Base-by-base conservation (phyloP, 2,888 invertebrate genomes). In the Lacanobia wlatinum region DNA sequence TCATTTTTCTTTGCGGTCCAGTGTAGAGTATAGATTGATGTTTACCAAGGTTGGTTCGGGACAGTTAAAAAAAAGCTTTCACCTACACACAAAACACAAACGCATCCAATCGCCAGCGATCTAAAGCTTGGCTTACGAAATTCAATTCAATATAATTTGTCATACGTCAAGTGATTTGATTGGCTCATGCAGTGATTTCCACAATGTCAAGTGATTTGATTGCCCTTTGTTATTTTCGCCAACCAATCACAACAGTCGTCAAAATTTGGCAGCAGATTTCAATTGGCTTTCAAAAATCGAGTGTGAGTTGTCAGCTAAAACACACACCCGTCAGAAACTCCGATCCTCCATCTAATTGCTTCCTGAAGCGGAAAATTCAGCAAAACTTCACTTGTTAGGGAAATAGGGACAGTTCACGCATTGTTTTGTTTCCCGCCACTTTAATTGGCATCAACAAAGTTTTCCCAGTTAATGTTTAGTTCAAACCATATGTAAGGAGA, bases 341-440 rank as follows among this genome's bases (percentile, higher is more conserved):
- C 16, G 28, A 62, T 56, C 56, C 52, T 59, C 46, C 48, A 74
- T 76, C 64, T 76, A 81, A 83, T 76, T 81, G 80, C 73, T 80
- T 74, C 62, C 67, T 70, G 63, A n/a, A 53, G 50, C 62, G 68
- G 72, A 66, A 62, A 80, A 78, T 78, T 81, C 52, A 53, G 53
- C 52, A 46, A 65, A 86, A 86, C 80, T 87, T 84, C 67, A 78
- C 83, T 86, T 87, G 84, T 87, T 88, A 81, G 76, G 77, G 70
- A 83, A 76, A 80, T 84, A 83, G 78, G 82, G 76, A 82, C 76
- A 79, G 85, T 84, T 83, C 56, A 48, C 72, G 65, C 46, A 70
- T 73, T 78, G 75, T 78, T 78, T 80, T 75, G 82, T 82, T 73
- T 63, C 64, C 67, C 82, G 64, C 68, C 78, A 76, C 80, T 84